Evolutionary conservation across 92 coral and sea anemone genomes (phyloP), one percentile per base, ranked within the genome.

Genomic region (Palythoa grandis): DNA sequence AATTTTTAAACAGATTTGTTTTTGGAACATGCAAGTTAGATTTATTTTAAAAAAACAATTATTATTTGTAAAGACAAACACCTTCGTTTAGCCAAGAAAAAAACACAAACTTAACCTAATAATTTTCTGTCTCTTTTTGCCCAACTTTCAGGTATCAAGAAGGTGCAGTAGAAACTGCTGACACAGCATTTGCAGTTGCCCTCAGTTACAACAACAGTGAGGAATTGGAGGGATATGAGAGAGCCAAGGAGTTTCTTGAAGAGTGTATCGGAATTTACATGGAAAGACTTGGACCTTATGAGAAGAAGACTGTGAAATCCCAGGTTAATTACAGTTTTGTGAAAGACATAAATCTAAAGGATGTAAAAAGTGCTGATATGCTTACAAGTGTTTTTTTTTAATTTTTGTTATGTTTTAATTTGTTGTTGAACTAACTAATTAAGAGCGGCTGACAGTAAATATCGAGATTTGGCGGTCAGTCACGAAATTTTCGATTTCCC

Each of bases 121-220:
- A 5, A 8, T 43, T 43, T 12, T 56, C 19, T 7, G 4, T 5
- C 22, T 20, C 22, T 63, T 24, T 69, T 19, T 29, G 37, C 19
- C 47, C 35, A 37, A 69, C 10, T 10, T 5, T 25, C 23, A 94
- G 98, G 53, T 96, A 84, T 76, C 84, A 87, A 35, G 91, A 89
- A 50, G 96, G 86, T 60, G 90, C 95, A 14, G 86, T 89, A 19
- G 95, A 94, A 84, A 56, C 88, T 12, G 98, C 98, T 35, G 98
- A 96, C 72, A 89, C 94, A 50, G 75, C 95, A 78, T 76, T 90
- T 71, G 84, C 89, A 60, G 83, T 78, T 24, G 83, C 83, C 1
- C 71, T 61, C 83, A 61, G 72, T 57, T 78, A 78, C 29, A 78
- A 72, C 54, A 78, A 78, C 54, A 60, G 83, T 14, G 72, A 39